These are phyloP conservation scores for Drosophila burlai DNA, from an alignment of 1,140 invertebrate species.

Conservation along the genomic window DNA sequence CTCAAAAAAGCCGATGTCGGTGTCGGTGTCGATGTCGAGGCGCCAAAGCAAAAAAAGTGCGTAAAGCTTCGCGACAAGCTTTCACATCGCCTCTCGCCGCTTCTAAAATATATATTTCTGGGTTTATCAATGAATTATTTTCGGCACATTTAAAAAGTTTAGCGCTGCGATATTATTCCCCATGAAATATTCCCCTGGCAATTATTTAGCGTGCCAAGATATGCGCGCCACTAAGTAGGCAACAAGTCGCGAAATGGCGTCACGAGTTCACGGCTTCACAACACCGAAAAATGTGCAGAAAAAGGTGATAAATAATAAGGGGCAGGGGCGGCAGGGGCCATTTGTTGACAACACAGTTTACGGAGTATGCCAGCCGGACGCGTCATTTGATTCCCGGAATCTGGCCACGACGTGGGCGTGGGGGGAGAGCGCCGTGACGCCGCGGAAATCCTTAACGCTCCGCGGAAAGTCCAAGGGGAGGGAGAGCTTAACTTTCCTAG, in stretches of 20 bases:
- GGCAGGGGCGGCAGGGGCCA: not conserved
- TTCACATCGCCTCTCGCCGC: conserved; percentile 17
- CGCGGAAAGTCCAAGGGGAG: not conserved
- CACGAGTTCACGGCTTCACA: conserved; percentile 29
- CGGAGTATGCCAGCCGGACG: conserved; percentile 26
- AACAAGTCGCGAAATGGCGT: conserved; percentile 57
- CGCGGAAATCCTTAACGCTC: conserved; percentile 38
- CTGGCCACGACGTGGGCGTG: conserved; percentile 29
- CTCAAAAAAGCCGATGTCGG: conserved; percentile 11
- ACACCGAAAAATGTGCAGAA: not conserved
- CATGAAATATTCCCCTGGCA: conserved; percentile 59
- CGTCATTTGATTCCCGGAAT: conserved; percentile 61
- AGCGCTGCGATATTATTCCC: conserved; percentile 39
- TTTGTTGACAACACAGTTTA: conserved; percentile 66
- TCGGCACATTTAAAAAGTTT: conserved; percentile 61
- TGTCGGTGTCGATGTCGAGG: conserved; percentile 10
- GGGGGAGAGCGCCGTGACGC: conserved; percentile 24
- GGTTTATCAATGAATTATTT: conserved; percentile 78
- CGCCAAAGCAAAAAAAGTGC: conserved; percentile 54
- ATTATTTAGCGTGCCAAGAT: conserved; percentile 67
- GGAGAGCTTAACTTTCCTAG: not conserved
- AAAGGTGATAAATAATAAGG: conserved; percentile 16
- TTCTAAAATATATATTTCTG: not conserved
- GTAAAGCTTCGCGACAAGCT: conserved; percentile 71
- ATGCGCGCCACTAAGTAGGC: conserved; percentile 58